Base-by-base conservation (phyloP, 2,888 invertebrate genomes). In the Amiota communis region DNA sequence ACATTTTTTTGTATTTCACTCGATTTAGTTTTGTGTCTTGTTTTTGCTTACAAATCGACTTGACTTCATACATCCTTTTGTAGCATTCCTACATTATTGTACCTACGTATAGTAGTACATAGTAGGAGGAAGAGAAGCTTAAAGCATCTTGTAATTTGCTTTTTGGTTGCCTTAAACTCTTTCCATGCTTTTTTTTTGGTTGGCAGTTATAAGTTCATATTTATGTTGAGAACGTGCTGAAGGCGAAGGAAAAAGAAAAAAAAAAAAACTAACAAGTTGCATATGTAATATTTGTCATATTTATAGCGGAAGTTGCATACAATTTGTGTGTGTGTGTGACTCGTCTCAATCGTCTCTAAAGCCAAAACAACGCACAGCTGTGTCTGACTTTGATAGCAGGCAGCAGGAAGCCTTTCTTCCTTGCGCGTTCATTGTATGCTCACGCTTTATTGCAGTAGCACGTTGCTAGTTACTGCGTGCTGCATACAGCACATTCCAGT, bases 141-240 rank as follows among this genome's bases (percentile, higher is more conserved):
- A 36, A 36, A 36, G 36, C 36, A 36, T 36, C 36, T 36, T 36
- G 23, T 59, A 59, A 59, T 59, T 59, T 59, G 20, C 59, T 15
- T 59, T 59, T 59, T 4, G 36, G 36, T 36, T 36, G 36, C 36
- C 6, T 36, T 36, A 36, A 36, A 36, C 36, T 6, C 36, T 36
- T 36, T 36, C 36, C 36, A 36, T 36, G 2, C 6, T 36, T 36
- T 36, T 36, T 36, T 36, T 36, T 36, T 36, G 36, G 36, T 20
- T 48, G 47, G 47, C 49, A 48, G 49, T 65, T 48, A 15, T 84
- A 83, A 85, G 80, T 83, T 84, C 81, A 83, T 84, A 83, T 83
- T 83, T 83, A 83, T 83, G 83, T 78, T 80, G 81, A 76, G 81
- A 84, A 83, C 83, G 83, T 83, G 83, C 81, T 80, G 47, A 8